These are phyloP conservation scores for Drosophila chauvacae DNA, from an alignment of 1,140 invertebrate genomes.

Conservation along the genomic window DNA sequence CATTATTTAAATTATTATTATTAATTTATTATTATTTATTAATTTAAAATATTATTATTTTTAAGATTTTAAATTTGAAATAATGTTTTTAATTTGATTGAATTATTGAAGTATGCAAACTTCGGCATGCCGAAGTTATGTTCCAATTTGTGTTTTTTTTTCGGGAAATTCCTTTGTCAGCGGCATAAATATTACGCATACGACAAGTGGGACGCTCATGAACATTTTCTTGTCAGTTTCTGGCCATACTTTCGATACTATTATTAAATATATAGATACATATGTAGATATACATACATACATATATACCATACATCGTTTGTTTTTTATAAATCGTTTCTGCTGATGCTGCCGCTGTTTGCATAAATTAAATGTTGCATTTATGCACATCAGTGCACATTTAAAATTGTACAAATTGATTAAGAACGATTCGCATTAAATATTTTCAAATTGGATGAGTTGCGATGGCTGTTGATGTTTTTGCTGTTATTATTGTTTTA, in stretches of 20 bases:
- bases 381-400: conserved; percentile 72
- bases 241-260: not conserved
- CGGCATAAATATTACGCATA: conserved; percentile 34
- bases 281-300: not conserved
- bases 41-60: no score
- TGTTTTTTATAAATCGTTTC: conserved; percentile 45
- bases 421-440: conserved; percentile 63
- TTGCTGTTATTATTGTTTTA: conserved; percentile 16
- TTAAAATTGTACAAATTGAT: conserved; percentile 76
- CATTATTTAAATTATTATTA: no score
- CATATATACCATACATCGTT: not conserved
- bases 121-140: no score
- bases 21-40: no score
- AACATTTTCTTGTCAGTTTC: conserved; percentile 32
- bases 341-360: conserved; percentile 41
- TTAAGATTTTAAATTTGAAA: no score
- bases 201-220: conserved; percentile 25
- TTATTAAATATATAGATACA: conserved; percentile 4
- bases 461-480: conserved; percentile 11
- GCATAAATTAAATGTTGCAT: conserved; percentile 76
- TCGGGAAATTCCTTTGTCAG: not conserved
- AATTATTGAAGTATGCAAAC: no score
- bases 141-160: not conserved
- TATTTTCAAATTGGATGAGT: conserved; percentile 60
- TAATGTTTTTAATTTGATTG: no score